Evolutionary conservation across 2,797 vertebrate genomes (phyloP).

Genomic region (Epinephelus coioides): DNA sequence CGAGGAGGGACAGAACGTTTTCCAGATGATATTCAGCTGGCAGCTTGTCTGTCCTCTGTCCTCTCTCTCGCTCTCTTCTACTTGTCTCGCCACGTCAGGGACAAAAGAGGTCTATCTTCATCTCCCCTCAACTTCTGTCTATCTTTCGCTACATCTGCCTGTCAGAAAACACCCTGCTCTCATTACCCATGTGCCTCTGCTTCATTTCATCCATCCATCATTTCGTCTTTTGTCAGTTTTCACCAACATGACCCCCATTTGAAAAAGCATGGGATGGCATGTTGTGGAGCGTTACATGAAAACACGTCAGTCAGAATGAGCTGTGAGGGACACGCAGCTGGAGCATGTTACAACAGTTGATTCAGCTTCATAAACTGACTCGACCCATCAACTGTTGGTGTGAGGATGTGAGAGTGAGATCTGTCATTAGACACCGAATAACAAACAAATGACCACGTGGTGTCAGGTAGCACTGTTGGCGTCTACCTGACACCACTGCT

Average conservation of each 20-base stretch:
- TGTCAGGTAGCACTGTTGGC: background rate
- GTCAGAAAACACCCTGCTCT: conserved; percentile 54
- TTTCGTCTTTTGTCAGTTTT: conserved; percentile 44
- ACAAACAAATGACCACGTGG: background rate
- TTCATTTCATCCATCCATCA: conserved; percentile 40
- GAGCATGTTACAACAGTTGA: conserved; percentile 15
- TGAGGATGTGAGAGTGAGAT: background rate
- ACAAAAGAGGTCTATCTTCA: conserved; percentile 14
- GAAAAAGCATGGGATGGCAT: conserved; percentile 14
- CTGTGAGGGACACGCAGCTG: conserved; percentile 27
- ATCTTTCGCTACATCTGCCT: conserved; percentile 3
- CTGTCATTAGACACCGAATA: background rate
- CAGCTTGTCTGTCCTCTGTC: conserved; percentile 32
- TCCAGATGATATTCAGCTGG: conserved; percentile 59
- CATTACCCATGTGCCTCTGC: conserved; percentile 32
- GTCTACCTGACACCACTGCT: background rate
- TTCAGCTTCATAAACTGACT: conserved; percentile 4
- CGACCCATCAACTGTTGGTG: background rate
- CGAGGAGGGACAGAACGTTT: conserved; percentile 28
- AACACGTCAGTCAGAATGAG: conserved; percentile 18
- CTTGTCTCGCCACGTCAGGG: conserved; percentile 36
- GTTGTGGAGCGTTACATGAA: conserved; percentile 30
- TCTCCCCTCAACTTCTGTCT: conserved; percentile 16
- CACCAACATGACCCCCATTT: conserved; percentile 35
- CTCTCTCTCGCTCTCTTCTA: background rate